These are phyloP conservation scores for Campaea margaritaria DNA, from an alignment of 2,888 invertebrate genomes.

Conservation along the genomic window DNA sequence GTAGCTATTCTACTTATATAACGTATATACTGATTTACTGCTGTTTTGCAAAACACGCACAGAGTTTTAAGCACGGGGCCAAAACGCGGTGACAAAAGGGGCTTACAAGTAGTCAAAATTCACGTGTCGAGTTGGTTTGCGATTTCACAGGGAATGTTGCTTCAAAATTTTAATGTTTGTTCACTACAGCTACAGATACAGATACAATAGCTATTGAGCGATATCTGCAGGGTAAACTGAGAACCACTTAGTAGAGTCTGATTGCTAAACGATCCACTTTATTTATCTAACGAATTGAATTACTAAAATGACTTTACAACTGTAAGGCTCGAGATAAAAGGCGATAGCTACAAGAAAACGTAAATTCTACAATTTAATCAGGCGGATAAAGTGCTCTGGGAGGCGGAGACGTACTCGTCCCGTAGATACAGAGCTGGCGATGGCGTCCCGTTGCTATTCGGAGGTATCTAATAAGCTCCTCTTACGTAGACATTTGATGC, in stretches of 20 bases:
- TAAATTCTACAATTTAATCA: conserved; percentile 13
- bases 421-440: neutral
- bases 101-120: no score
- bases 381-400: neutral
- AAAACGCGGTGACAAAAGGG: no score
- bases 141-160: no score
- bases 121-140: no score
- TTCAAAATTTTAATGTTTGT: no score
- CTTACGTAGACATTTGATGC: conserved; percentile 14
- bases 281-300: conserved; percentile 21
- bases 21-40: no score
- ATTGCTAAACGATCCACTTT: conserved; percentile 7
- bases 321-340: conserved; percentile 7
- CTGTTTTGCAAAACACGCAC: no score
- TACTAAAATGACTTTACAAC: conserved; percentile 16
- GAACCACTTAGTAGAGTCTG: conserved; percentile 11
- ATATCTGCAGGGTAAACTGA: conserved; percentile 6
- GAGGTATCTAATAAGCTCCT: conserved; percentile 18
- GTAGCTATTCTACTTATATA: no score
- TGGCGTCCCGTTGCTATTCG: conserved; percentile 6
- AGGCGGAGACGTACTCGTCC: neutral
- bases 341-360: conserved; percentile 4
- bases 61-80: no score
- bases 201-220: neutral
- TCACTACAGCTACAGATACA: no score